Percentiles rank a stretch among this genome's conserved stretches.
These are phyloP conservation scores for Merluccius polli DNA, from an alignment of 2,797 vertebrate genomes.

Conservation along the genomic window DNA sequence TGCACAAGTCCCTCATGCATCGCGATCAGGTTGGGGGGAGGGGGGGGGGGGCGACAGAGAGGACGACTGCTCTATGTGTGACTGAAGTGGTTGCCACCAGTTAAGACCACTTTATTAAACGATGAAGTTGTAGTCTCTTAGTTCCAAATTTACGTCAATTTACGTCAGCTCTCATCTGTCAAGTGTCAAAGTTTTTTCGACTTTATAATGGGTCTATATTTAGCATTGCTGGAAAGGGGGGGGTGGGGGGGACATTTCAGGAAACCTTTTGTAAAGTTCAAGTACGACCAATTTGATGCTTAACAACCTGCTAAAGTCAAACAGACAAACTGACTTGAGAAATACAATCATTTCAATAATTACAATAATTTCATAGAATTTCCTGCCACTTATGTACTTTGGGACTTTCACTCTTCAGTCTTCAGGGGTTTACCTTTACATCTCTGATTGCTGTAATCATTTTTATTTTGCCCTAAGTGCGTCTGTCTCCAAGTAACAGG, in stretches of 20 bases:
- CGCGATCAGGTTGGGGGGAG: constrained; percentile 5
- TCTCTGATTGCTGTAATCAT: constrained; percentile 45
- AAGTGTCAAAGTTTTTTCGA: constrained; percentile 31
- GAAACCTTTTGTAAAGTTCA: constrained; percentile 1
- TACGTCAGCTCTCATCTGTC: not conserved
- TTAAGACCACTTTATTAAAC: not conserved
- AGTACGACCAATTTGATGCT: not conserved
- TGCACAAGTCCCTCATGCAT: constrained; percentile 29
- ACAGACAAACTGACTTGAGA: not conserved
- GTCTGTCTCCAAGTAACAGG: constrained; percentile 38
- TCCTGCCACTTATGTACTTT: constrained; percentile 40
- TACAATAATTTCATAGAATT: not conserved
- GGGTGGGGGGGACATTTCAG: not conserved
- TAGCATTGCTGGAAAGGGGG: not conserved
- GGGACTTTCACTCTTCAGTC: constrained; percentile 13
- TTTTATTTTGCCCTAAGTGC: constrained; percentile 44
- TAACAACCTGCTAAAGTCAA: not conserved
- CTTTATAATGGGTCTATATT: constrained; percentile 32
- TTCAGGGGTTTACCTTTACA: constrained; percentile 30
- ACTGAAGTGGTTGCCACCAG: not conserved
- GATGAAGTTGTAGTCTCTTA: not conserved
- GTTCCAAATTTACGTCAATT: too few relatives aligned
- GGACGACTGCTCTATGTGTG: not conserved
- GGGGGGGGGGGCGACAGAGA: not conserved
- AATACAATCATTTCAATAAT: not conserved